Evolutionary conservation across 2,113 vertebrate species (phyloP).

Genomic region (human (Homo sapiens)): GRCh38 chr2:115696001-115696500

Average conservation of each 20-base stretch:
- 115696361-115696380: no score
- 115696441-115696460: background rate
- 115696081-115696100: background rate
- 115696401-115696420: background rate
- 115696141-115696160: background rate
- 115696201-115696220: background rate
- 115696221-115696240: background rate
- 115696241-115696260: background rate
- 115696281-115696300: background rate
- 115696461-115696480: background rate
- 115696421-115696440: background rate
- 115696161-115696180: background rate
- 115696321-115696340: background rate
- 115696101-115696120: background rate
- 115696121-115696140: no score
- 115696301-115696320: background rate
- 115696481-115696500: background rate
- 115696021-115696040: background rate
- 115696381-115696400: background rate
- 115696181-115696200: background rate
- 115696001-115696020: background rate
- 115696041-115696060: background rate
- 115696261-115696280: background rate
- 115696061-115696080: background rate
- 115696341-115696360: background rate